Conservation (phyloP, 2,113 vertebrate species). For the Carassius auratus region DNA sequence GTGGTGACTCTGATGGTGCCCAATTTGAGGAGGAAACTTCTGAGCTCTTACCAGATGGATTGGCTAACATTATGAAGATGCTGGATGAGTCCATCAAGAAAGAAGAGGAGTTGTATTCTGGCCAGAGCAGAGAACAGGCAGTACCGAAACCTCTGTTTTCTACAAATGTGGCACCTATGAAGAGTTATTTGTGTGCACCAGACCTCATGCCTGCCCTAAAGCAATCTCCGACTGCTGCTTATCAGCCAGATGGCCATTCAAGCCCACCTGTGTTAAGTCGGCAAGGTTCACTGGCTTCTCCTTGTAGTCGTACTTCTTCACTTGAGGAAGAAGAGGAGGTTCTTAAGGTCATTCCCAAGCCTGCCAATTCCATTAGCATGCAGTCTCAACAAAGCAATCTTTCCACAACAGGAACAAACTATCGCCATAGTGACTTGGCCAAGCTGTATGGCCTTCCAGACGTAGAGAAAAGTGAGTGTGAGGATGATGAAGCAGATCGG, state of each 20-base stretch:
- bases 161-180: slow-evolving; percentile 63
- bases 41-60: slow-evolving; percentile 84
- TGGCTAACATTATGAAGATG: slow-evolving; percentile 93
- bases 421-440: slow-evolving; percentile 78
- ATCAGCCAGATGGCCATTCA: slow-evolving; percentile 61
- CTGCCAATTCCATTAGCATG: slow-evolving; percentile 20
- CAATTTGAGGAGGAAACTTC: slow-evolving; percentile 83
- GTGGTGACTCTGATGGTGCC: slow-evolving; percentile 66
- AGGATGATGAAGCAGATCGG: slow-evolving; percentile 74
- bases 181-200: slow-evolving; percentile 74
- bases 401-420: slow-evolving; percentile 66
- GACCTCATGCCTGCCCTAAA: slow-evolving; percentile 72
- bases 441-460: slow-evolving; percentile 79
- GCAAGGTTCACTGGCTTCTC: slow-evolving; percentile 79
- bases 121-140: slow-evolving; percentile 52
- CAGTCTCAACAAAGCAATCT: slow-evolving; percentile 42
- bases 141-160: slow-evolving; percentile 25
- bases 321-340: slow-evolving; percentile 77
- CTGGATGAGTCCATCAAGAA: slow-evolving; percentile 89
- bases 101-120: slow-evolving; percentile 80
- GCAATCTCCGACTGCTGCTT: slow-evolving; percentile 70
- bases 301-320: slow-evolving; percentile 77
- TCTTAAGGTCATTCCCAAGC: slow-evolving; percentile 42
- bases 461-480: slow-evolving; percentile 68
- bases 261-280: slow-evolving; percentile 81